phyloP scores from a whole-genome alignment of 37 sponge, comb jelly and placozoan species.

The Spongilla lacustris region DNA sequence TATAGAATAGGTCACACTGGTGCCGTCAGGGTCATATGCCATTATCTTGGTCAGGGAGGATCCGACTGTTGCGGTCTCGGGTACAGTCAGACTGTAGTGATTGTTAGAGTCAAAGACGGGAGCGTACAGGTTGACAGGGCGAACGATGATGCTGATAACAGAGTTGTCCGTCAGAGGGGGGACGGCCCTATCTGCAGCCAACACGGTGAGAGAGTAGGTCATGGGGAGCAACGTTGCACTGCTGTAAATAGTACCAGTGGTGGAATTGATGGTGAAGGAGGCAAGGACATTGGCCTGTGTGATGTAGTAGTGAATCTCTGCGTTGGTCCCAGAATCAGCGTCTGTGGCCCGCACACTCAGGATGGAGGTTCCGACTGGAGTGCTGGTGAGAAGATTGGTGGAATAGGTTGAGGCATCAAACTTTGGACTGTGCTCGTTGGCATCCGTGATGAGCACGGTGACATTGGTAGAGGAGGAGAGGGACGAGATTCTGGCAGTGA shows the following conservation, averaged over 20 bases:
- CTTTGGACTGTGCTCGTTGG: slow-evolving; percentile 77
- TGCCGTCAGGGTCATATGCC: slow-evolving; percentile 58
- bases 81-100: slow-evolving; percentile 38
- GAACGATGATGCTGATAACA: slow-evolving; percentile 35
- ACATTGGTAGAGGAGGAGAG: slow-evolving; percentile 36
- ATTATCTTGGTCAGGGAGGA: slow-evolving; percentile 30
- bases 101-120: slow-evolving; percentile 55
- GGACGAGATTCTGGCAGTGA: slow-evolving; percentile 34
- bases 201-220: slow-evolving; percentile 29
- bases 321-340: slow-evolving; percentile 70
- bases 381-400: slow-evolving; percentile 13
- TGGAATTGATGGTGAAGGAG: slow-evolving; percentile 44
- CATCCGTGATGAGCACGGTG: slow-evolving; percentile 42
- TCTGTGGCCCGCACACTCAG: slow-evolving; percentile 51
- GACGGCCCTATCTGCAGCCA: slow-evolving; percentile 68
- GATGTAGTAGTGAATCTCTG: slow-evolving; percentile 64
- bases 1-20: slow-evolving; percentile 26
- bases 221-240: slow-evolving; percentile 3
- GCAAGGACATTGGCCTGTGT: slow-evolving; percentile 33
- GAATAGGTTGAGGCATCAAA: slow-evolving; percentile 48
- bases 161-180: slow-evolving; percentile 52
- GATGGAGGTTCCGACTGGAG: slow-evolving; percentile 53
- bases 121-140: slow-evolving; percentile 46
- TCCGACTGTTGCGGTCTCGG: slow-evolving; percentile 50
- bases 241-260: slow-evolving; percentile 56